These are phyloP conservation scores for Sinotaia quadrata DNA, from an alignment of 2,888 invertebrate species.

Conservation along the genomic window DNA sequence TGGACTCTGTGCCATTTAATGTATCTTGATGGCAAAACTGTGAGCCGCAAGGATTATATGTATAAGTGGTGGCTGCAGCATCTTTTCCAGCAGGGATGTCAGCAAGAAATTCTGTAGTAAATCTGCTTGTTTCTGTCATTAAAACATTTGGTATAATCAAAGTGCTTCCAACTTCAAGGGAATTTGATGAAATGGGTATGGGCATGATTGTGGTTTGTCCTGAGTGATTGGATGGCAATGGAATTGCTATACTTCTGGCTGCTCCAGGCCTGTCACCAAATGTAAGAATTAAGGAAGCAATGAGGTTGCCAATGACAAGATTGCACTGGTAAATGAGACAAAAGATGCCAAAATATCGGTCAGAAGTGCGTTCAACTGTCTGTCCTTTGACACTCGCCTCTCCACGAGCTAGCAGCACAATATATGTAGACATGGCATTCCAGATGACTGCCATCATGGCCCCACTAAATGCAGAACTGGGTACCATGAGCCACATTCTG, in stretches of 20 bases:
- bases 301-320: constrained; percentile 63
- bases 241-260: neutral
- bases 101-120: neutral
- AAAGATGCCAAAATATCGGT: constrained; percentile 66
- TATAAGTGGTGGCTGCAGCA: neutral
- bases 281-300: constrained; percentile 62
- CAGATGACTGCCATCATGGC: constrained; percentile 62
- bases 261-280: constrained; percentile 14
- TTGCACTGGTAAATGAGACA: constrained; percentile 63
- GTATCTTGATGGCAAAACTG: constrained; percentile 52
- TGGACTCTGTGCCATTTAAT: constrained; percentile 23
- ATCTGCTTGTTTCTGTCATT: neutral
- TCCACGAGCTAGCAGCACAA: constrained; percentile 61
- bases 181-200: neutral
- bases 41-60: constrained; percentile 49
- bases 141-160: neutral
- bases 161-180: neutral
- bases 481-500: constrained; percentile 58
- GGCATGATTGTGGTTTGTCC: neutral
- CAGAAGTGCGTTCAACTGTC: constrained; percentile 51
- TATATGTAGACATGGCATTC: constrained; percentile 68
- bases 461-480: constrained; percentile 60
- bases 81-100: neutral
- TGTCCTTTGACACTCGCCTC: constrained; percentile 55
- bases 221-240: neutral